Percentiles rank a stretch among this genome's conserved stretches.
Conservation (phyloP, 2,797 vertebrate species). For the Chromobotia macracanthus region DNA sequence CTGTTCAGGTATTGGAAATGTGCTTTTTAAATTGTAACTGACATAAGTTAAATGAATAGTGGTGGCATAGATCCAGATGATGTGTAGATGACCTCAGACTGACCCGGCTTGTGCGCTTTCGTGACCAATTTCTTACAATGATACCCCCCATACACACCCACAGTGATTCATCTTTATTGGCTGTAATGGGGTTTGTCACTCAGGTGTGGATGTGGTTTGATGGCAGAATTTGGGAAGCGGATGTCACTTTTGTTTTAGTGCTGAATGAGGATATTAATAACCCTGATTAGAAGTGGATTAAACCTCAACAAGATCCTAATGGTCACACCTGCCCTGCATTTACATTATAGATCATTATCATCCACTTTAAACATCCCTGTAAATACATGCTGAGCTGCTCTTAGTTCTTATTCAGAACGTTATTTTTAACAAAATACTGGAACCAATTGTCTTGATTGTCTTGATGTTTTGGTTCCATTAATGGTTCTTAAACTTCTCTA, state of each 20-base stretch:
- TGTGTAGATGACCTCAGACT: slow-evolving; percentile 34
- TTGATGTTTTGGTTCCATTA: too few species aligned
- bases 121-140: slow-evolving; percentile 52
- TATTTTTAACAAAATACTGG: too few species aligned
- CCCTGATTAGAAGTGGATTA: slow-evolving; percentile 42
- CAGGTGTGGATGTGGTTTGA: slow-evolving; percentile 51
- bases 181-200: slow-evolving; percentile 54
- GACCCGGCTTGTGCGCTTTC: slow-evolving; percentile 51
- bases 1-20: neutral
- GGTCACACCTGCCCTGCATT: slow-evolving; percentile 62
- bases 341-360: slow-evolving; percentile 69
- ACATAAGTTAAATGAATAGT: neutral
- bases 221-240: slow-evolving; percentile 52
- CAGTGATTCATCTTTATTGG: slow-evolving; percentile 66
- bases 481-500: too few species aligned
- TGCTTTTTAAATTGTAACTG: neutral
- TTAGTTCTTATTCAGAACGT: too few species aligned
- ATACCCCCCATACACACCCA: slow-evolving; percentile 39
- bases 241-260: slow-evolving; percentile 58
- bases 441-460: too few species aligned
- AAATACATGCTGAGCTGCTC: slow-evolving; percentile 19
- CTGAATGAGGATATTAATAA: slow-evolving; percentile 50
- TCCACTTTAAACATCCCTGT: slow-evolving; percentile 48
- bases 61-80: slow-evolving; percentile 18
- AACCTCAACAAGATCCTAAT: slow-evolving; percentile 29